Evolutionary conservation across 2,888 invertebrate genomes (phyloP).

Genomic region (Zonitis immaculata): DNA sequence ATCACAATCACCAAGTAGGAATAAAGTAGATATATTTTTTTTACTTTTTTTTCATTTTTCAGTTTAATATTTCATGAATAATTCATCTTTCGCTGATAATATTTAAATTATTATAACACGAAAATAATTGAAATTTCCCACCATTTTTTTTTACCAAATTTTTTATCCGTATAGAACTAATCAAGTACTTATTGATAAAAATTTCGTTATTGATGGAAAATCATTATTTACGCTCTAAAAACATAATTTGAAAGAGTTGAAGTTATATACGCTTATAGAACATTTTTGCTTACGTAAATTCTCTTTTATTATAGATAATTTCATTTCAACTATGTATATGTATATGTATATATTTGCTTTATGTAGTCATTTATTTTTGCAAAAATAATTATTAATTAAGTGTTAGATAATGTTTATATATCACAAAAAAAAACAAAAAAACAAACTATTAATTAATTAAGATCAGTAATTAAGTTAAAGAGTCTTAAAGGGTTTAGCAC

Average conservation of each 20-base stretch:
- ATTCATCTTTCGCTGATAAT: neutral
- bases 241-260: neutral
- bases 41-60: slow-evolving; percentile 9
- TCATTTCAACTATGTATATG: neutral
- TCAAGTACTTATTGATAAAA: neutral
- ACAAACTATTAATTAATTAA: slow-evolving; percentile 17
- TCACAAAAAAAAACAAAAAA: slow-evolving; percentile 12
- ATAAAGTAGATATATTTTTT: neutral
- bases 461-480: slow-evolving; percentile 22
- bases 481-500: slow-evolving; percentile 22
- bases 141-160: neutral
- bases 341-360: too few species aligned
- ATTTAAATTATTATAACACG: neutral
- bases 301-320: neutral
- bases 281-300: neutral
- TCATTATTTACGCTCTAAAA: neutral
- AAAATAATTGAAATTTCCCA: neutral
- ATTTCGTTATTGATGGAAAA: neutral
- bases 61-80: neutral
- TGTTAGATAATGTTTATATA: slow-evolving; percentile 19
- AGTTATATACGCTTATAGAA: neutral
- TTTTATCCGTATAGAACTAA: neutral
- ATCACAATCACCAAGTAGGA: neutral
- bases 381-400: too few species aligned
- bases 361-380: neutral